Conservation (phyloP, 2,113 vertebrate genomes). For the Zosterops japonicus region DNA sequence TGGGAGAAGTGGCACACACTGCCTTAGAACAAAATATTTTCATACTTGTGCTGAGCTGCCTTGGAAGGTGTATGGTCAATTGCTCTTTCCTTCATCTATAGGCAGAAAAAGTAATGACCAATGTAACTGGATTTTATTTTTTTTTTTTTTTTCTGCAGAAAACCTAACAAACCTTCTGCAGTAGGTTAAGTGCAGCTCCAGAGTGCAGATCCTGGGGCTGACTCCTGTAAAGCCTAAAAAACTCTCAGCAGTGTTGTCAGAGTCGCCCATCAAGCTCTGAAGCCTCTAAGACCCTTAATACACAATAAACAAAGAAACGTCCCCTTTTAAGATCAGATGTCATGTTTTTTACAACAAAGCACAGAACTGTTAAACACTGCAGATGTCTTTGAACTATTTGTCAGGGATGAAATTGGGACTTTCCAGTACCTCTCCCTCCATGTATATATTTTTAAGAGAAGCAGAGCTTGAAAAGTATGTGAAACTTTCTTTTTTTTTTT, state of each 20-base stretch:
- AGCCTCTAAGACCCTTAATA: background rate
- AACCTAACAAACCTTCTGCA: background rate
- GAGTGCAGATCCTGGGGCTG: background rate
- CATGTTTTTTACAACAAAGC: background rate
- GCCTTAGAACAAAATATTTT: background rate
- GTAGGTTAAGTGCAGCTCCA: background rate
- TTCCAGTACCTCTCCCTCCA: background rate
- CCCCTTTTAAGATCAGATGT: background rate
- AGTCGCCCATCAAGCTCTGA: accelerated
- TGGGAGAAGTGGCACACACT: accelerated
- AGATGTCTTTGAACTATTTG: background rate
- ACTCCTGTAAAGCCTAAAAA: background rate
- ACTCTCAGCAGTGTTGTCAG: background rate
- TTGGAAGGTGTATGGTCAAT: background rate
- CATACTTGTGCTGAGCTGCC: background rate
- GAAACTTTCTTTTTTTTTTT: conserved; percentile 34
- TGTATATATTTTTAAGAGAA: conserved; percentile 18
- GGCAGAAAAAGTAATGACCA: background rate
- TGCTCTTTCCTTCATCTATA: background rate
- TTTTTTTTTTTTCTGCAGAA: background rate
- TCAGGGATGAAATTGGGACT: background rate
- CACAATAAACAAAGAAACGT: background rate
- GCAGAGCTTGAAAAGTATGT: conserved; percentile 44
- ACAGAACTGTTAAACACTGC: background rate
- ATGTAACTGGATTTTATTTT: background rate